phyloP scores from a whole-genome alignment of 2,888 invertebrate species.

The Incurvaria masculella region DNA sequence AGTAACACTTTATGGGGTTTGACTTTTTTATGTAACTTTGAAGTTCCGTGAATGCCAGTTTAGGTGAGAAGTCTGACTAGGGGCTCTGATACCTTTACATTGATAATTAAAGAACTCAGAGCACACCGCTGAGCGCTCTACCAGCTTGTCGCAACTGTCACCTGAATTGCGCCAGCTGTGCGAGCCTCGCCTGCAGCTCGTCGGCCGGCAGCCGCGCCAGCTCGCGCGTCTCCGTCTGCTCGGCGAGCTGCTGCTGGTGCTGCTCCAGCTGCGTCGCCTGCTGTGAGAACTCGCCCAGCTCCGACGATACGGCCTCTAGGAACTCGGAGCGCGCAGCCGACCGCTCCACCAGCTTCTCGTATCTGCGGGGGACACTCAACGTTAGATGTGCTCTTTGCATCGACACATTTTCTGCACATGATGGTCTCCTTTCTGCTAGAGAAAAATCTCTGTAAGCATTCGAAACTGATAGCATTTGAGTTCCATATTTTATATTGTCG shows the following conservation, averaged over 20 bases:
- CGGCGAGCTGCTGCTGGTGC: slow-evolving; percentile 67
- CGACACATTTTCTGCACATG: too few species aligned
- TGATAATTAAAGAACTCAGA: slow-evolving; percentile 82
- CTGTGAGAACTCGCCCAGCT: slow-evolving; percentile 64
- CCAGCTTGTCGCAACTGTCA: slow-evolving; percentile 62
- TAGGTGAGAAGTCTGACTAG: too few species aligned
- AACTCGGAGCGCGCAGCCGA: slow-evolving; percentile 76
- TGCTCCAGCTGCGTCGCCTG: slow-evolving; percentile 68
- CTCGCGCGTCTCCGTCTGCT: slow-evolving; percentile 72
- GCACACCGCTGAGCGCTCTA: slow-evolving; percentile 74
- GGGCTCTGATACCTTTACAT: too few species aligned
- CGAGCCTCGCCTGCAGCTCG: slow-evolving; percentile 44
- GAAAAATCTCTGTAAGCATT: too few species aligned
- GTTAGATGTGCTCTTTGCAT: slow-evolving; percentile 1
- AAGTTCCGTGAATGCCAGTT: too few species aligned
- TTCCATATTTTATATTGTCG: too few species aligned
- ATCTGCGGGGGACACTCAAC: slow-evolving; percentile 56
- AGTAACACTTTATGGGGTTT: too few species aligned
- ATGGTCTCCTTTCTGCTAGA: too few species aligned
- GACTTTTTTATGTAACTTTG: too few species aligned
- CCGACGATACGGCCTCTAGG: slow-evolving; percentile 72
- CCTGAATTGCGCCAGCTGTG: slow-evolving; percentile 57
- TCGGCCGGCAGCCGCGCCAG: slow-evolving; percentile 63
- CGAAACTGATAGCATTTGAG: too few species aligned
- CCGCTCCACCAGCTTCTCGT: slow-evolving; percentile 81